Base-by-base conservation (phyloP, 1,140 invertebrate genomes). In the Carcinoscorpius rotundicauda region DNA sequence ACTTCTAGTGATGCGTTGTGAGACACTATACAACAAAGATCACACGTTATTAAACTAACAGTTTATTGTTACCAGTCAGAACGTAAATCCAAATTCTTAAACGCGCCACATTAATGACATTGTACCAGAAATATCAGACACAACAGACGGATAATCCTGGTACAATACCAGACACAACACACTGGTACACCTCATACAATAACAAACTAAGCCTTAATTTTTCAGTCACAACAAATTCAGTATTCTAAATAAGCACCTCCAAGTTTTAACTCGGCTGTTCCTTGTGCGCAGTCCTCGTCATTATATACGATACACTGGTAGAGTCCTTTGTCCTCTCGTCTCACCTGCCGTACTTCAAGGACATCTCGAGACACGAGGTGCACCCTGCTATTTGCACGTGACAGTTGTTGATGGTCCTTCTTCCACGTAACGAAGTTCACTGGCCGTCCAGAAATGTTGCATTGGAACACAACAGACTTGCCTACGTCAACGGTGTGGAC, bases 361-460 rank as follows among this genome's bases (percentile, higher is more conserved):
- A 71, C 66, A 51, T 72, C 69, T 11, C 67, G 62, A 4, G 68
- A 66, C 4, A 69, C 68, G 0, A 59, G 11, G 3, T 63, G 63
- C 49, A 64, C 58, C 49, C 64, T 51, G 29, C 29, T 29, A 29
- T 29, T 29, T 6, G 64, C 64, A 29, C 61, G 64, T 3, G 64
- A 52, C 8, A 69, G 62, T 0, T 64, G 68, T 51, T 89, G 87
- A 68, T 93, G 92, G 76, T 97, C 91, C 77, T 97, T 96, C 61
- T 92, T 80, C 94, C 94, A 97, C 51, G 83, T 87, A 56, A 97
- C 85, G 4, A 86, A 88, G 74, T 89, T 90, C 59, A 94, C 86
- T 0, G 91, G 91, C 73, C 91, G 91, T 58, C 93, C 93, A 8
- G 62, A 65, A 4, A 74, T 68, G 4, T 73, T 71, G 70, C 77